Percentiles rank a stretch among this genome's conserved stretches.
Evolutionary conservation across 2,113 vertebrate genomes (phyloP).

Genomic region (Microtus ochrogaster): DNA sequence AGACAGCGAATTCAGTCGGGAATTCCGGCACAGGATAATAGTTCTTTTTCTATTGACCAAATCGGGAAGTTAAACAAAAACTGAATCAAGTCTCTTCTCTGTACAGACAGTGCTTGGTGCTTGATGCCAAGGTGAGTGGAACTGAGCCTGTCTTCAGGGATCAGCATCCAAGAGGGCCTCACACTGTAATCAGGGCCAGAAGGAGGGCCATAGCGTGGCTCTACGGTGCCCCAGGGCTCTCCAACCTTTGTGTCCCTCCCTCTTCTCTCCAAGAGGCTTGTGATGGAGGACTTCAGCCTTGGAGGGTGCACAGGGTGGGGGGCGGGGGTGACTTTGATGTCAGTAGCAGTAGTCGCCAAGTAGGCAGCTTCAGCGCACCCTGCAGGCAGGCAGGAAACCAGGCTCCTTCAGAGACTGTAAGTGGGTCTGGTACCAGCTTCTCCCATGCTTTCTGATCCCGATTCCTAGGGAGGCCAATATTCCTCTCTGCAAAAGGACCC

Average conservation of each 20-base stretch:
- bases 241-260: too few relatives aligned
- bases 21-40: background rate
- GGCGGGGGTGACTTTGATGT: background rate
- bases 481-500: background rate
- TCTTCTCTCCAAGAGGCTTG: rapidly evolving
- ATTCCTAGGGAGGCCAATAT: background rate
- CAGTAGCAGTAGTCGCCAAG: rapidly evolving
- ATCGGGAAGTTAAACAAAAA: conserved; percentile 31
- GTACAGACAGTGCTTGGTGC: background rate
- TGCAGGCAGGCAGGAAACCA: too few relatives aligned
- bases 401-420: background rate
- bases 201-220: rapidly evolving
- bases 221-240: rapidly evolving
- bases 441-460: background rate
- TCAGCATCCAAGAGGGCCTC: rapidly evolving
- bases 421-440: background rate
- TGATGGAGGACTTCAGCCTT: too few relatives aligned
- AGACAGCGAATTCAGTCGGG: background rate
- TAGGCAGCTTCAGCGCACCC: background rate
- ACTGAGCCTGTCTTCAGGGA: rapidly evolving
- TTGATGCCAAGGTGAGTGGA: rapidly evolving
- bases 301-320: background rate
- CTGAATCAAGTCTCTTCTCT: background rate
- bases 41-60: background rate
- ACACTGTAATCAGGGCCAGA: rapidly evolving